Percentiles rank a stretch among this genome's conserved stretches.
Conservation (phyloP, 2,888 invertebrate species). For the Antheraea yamamai region DNA sequence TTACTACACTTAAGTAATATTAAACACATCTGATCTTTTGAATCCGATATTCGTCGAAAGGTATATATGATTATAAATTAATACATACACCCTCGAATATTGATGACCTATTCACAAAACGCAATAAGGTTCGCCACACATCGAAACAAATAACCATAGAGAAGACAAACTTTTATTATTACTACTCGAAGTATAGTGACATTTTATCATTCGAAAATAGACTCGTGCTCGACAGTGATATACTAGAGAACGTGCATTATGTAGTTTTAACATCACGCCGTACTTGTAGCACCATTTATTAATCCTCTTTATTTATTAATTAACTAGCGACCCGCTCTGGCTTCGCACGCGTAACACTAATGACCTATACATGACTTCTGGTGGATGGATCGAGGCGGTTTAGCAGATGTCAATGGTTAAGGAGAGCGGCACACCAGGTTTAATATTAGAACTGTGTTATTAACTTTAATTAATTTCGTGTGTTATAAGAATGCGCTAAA, state of each 20-base stretch:
- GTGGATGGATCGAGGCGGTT: too few species aligned
- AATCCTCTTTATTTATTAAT: not conserved
- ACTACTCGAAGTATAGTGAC: not conserved
- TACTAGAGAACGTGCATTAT: not conserved
- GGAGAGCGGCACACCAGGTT: too few species aligned
- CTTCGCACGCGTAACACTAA: too few species aligned
- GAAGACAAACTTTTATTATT: not conserved
- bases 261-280: not conserved
- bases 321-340: not conserved
- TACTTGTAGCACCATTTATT: conserved; percentile 4
- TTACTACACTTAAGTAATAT: not conserved
- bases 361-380: too few species aligned
- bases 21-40: not conserved
- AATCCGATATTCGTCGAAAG: not conserved
- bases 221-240: not conserved
- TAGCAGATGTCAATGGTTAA: too few species aligned
- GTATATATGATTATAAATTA: conserved; percentile 1
- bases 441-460: too few species aligned
- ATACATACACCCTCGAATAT: conserved; percentile 36
- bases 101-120: conserved; percentile 46
- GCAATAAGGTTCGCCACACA: conserved; percentile 25
- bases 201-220: conserved; percentile 2
- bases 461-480: too few species aligned
- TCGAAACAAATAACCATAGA: conserved; percentile 10
- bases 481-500: too few species aligned